Evolutionary conservation across 2,797 vertebrate genomes (phyloP), one percentile per base, ranked within the genome.

Genomic region (Prunella strophiata): DNA sequence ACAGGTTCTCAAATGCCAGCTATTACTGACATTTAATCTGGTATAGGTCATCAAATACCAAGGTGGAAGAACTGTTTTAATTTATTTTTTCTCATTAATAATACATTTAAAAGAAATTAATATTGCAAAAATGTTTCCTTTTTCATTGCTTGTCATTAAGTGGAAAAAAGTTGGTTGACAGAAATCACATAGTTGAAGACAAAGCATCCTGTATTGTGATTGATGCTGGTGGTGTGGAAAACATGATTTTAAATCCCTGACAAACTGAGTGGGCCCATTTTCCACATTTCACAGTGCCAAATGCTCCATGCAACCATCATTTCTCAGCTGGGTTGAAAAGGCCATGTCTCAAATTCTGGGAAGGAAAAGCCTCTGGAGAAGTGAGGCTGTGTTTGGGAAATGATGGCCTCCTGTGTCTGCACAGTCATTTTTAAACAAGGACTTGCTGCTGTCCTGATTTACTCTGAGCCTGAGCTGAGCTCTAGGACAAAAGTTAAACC

Each of bases 11-110:
- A 97, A 97, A 97, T 98, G 94, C 88, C 93, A 97, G 82, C 51
- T 86, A 91, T 94, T 96, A 80, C 88, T 97, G 96, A 96, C 89
- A 97, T 97, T 98, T 98, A 97, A 90, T 95, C 90, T 90, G 51
- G 36, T 84, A 96, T 97, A 98, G 94, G 96, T 97, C 94, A 97
- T 96, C 91, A 97, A 97, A 97, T 96, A 96, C 48, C 94, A 97
- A 95, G 71, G 85, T 40, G 45, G 91, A 80, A 86, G 77, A 88
- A 90, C 55, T 62, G 88, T 93, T 96, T 89, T 95, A 95, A 94
- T 97, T 94, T 96, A 87, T 94, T 95, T 96, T 96, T 96, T 85
- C 92, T 88, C 63, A 72, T 91, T 95, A 96, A 93, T 95, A 92
- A 96, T 86, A 70, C 52, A 91, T 89, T 92, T 94, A 30, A 96